Conservation (phyloP, 2,888 invertebrate genomes). For the Drosophila lacicola region DNA sequence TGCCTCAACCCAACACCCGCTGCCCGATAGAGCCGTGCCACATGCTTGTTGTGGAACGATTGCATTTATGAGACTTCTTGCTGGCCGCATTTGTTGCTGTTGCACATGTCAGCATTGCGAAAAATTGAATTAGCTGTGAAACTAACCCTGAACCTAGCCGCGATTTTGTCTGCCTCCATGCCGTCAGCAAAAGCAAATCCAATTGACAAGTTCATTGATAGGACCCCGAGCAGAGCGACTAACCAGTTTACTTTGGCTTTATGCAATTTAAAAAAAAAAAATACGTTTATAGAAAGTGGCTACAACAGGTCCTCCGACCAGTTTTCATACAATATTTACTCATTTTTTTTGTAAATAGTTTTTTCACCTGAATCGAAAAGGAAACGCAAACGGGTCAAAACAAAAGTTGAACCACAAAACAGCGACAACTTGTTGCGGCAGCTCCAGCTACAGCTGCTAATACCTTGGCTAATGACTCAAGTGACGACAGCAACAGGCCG, state of each 20-base stretch:
- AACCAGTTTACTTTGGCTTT: slow-evolving; percentile 58
- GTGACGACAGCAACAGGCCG: slow-evolving; percentile 35
- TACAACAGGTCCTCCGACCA: slow-evolving; percentile 65
- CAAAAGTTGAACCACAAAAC: slow-evolving; percentile 38
- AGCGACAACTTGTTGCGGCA: slow-evolving; percentile 52
- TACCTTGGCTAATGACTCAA: slow-evolving; percentile 54
- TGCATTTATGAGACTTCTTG: slow-evolving; percentile 76
- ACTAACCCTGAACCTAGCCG: slow-evolving; percentile 72
- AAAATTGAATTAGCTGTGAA: slow-evolving; percentile 73
- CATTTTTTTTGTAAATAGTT: slow-evolving; percentile 37
- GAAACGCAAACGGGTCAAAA: slow-evolving; percentile 69
- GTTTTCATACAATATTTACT: slow-evolving; percentile 67
- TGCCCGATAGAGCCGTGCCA: slow-evolving; percentile 14
- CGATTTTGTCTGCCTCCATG: slow-evolving; percentile 43
- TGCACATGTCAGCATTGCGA: slow-evolving; percentile 51
- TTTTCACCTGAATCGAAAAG: slow-evolving; percentile 74
- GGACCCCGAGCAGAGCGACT: slow-evolving; percentile 26
- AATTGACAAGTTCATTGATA: slow-evolving; percentile 77
- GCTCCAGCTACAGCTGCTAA: slow-evolving; percentile 28
- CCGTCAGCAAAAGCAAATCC: slow-evolving; percentile 64
- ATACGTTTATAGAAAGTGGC: slow-evolving; percentile 67
- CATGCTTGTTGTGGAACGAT: slow-evolving; percentile 27
- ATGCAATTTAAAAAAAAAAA: slow-evolving; percentile 52
- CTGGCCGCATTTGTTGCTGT: slow-evolving; percentile 67
- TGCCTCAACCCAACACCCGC: background rate